Percentiles rank a stretch among this genome's conserved stretches.
These are phyloP conservation scores for Galendromus occidentalis DNA, from an alignment of 1,140 invertebrate species.

Conservation along the genomic window DNA sequence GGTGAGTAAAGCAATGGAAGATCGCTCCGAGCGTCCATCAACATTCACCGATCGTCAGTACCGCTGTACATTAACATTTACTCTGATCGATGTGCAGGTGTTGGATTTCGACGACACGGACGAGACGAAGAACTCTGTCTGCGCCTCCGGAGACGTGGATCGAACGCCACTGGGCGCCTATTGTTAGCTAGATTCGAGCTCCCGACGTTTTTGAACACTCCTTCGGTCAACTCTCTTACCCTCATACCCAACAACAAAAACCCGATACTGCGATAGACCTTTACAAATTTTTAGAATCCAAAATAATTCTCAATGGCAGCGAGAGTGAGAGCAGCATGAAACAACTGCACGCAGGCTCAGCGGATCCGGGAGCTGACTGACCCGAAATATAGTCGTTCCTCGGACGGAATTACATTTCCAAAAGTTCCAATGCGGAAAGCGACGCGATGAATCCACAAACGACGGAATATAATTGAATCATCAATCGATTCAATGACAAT, in stretches of 20 bases:
- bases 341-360: background rate
- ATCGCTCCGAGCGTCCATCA: background rate
- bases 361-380: too few relatives aligned
- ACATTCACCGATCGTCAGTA: background rate
- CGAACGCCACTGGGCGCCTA: background rate
- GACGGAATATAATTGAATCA: too few relatives aligned
- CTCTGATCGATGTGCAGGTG: background rate
- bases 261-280: background rate
- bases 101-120: constrained; percentile 79
- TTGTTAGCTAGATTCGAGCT: background rate
- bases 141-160: background rate
- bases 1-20: constrained; percentile 31
- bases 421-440: too few relatives aligned
- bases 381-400: too few relatives aligned
- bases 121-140: background rate
- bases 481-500: too few relatives aligned
- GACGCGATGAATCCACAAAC: too few relatives aligned
- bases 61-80: background rate
- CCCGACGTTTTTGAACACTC: background rate
- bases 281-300: background rate
- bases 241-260: background rate
- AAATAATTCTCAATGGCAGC: constrained; percentile 9
- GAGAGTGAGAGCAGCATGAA: background rate
- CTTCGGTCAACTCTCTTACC: background rate
- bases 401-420: too few relatives aligned